These are phyloP conservation scores for Rhegmatorhina hoffmannsi DNA, from an alignment of 2,113 vertebrate genomes.

Conservation along the genomic window DNA sequence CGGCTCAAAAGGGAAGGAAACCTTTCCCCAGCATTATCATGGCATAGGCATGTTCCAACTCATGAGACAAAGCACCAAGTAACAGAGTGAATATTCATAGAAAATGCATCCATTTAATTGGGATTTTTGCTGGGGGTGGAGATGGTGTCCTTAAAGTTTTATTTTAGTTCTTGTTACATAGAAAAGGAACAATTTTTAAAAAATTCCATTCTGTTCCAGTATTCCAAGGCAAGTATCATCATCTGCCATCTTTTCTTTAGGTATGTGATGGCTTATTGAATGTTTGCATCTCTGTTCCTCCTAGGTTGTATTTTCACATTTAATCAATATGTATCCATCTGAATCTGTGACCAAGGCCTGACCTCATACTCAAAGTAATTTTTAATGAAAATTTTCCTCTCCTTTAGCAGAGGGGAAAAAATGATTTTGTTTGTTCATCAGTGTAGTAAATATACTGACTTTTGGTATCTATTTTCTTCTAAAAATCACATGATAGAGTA, in stretches of 20 bases:
- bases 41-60: background rate
- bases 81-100: background rate
- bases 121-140: background rate
- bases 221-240: slow-evolving; percentile 8
- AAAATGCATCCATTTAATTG: background rate
- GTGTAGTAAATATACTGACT: background rate
- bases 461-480: background rate
- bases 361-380: background rate
- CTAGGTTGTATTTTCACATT: slow-evolving; percentile 36
- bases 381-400: background rate
- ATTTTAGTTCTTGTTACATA: background rate
- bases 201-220: background rate
- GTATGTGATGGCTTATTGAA: slow-evolving; percentile 56
- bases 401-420: accelerated
- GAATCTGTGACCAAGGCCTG: background rate
- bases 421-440: background rate
- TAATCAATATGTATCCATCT: background rate
- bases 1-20: background rate
- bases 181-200: background rate
- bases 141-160: background rate
- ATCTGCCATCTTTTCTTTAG: slow-evolving; percentile 30
- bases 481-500: background rate
- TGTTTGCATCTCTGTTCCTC: slow-evolving; percentile 27
- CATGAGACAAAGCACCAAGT: background rate
- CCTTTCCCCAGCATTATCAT: background rate